phyloP scores from a whole-genome alignment of 2,113 vertebrate species.

The Hucho hucho region DNA sequence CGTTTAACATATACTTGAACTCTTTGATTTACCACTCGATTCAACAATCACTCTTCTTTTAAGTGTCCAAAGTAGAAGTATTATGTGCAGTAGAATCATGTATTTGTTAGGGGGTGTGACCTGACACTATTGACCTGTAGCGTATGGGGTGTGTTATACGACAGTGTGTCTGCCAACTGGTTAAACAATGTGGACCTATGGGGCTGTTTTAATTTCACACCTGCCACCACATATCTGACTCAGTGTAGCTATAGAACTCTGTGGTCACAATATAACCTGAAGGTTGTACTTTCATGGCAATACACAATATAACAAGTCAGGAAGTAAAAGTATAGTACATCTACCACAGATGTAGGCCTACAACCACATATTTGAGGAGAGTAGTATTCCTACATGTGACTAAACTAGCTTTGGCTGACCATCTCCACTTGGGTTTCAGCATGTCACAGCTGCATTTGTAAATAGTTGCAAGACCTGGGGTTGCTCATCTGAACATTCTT shows the following conservation, averaged over 20 bases:
- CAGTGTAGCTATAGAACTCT: no score
- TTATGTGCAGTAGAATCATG: neutral
- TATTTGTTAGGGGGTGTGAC: neutral
- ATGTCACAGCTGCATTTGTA: conserved; percentile 36
- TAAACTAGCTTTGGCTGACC: neutral
- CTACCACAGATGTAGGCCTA: no score
- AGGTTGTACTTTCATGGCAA: no score
- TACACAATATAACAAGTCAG: no score
- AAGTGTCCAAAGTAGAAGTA: neutral
- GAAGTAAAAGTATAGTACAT: no score
- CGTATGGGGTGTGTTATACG: conserved; percentile 34
- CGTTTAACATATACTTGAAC: neutral
- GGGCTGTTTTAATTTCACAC: conserved; percentile 40
- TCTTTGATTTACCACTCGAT: neutral
- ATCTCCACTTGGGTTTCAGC: neutral
- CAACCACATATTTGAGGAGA: no score
- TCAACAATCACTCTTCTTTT: neutral
- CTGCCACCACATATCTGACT: conserved; percentile 44
- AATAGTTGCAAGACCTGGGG: conserved; percentile 35
- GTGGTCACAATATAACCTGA: no score
- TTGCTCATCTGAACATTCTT: conserved; percentile 60
- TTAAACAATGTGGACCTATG: conserved; percentile 30
- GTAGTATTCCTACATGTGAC: neutral
- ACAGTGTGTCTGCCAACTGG: neutral
- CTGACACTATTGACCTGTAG: conserved; percentile 29